Percentiles rank a stretch among this genome's conserved stretches.
Conservation (phyloP, 2,888 invertebrate genomes). For the Heliconius cydno region DNA sequence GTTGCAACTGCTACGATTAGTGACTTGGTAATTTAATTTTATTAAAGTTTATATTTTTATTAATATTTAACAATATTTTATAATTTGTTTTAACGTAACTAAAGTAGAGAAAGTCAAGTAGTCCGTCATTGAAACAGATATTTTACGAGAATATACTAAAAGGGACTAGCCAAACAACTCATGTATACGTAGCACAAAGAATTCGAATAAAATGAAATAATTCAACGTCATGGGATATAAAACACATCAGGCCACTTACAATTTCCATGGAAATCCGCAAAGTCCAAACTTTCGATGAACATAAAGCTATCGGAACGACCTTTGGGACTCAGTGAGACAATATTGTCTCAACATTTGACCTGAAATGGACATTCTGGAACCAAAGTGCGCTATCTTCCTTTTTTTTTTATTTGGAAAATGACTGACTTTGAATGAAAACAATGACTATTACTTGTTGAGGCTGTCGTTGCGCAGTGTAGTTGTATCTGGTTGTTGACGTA, state of each 20-base stretch:
- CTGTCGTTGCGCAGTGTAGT: no score
- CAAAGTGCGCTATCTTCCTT: neutral
- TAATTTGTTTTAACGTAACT: no score
- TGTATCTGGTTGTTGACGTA: no score
- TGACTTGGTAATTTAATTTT: no score
- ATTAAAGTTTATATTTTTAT: no score
- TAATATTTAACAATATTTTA: no score
- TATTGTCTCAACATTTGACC: constrained; percentile 40
- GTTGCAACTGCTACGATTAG: no score
- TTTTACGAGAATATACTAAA: neutral
- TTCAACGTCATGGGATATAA: constrained; percentile 29
- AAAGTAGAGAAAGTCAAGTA: neutral
- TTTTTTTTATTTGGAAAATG: neutral
- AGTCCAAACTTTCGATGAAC: constrained; percentile 34
- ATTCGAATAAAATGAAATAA: constrained; percentile 27
- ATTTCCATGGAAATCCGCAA: constrained; percentile 35
- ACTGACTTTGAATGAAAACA: no score
- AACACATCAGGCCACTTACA: constrained; percentile 26
- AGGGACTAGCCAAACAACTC: neutral
- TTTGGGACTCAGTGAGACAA: constrained; percentile 37
- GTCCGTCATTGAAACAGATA: neutral
- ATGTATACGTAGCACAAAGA: constrained; percentile 4
- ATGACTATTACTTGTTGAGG: no score
- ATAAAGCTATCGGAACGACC: constrained; percentile 37
- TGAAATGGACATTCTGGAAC: constrained; percentile 2